Evolutionary conservation across 2,888 invertebrate genomes (phyloP).

Genomic region (Cryptus viduatorius): DNA sequence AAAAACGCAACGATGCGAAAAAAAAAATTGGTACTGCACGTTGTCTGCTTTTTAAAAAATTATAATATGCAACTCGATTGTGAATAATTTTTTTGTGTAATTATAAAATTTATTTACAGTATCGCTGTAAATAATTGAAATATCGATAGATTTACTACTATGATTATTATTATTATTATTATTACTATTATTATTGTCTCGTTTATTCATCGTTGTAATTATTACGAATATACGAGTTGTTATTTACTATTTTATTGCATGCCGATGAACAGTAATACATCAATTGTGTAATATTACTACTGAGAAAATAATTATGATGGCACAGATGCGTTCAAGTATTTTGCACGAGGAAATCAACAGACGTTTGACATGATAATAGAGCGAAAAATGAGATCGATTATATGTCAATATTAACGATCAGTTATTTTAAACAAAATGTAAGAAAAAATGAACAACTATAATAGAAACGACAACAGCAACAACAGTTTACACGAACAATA

Average conservation of each 20-base stretch:
- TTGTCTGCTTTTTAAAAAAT: slow-evolving; percentile 45
- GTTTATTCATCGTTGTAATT: slow-evolving; percentile 20
- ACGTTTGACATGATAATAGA: slow-evolving; percentile 83
- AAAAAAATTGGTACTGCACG: slow-evolving; percentile 46
- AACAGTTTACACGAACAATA: slow-evolving; percentile 55
- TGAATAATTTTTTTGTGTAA: slow-evolving; percentile 44
- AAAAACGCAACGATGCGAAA: slow-evolving; percentile 12
- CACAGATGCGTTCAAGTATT: slow-evolving; percentile 83
- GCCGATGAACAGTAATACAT: slow-evolving; percentile 63
- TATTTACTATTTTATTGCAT: slow-evolving; percentile 74
- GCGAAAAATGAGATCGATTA: slow-evolving; percentile 75
- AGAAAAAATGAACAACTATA: slow-evolving; percentile 55
- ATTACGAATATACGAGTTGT: slow-evolving; percentile 5
- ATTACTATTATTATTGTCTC: slow-evolving; percentile 8
- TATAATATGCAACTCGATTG: slow-evolving; percentile 20
- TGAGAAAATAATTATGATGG: slow-evolving; percentile 74
- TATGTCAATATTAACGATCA: slow-evolving; percentile 63
- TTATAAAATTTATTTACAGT: slow-evolving; percentile 22
- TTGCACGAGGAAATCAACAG: slow-evolving; percentile 81
- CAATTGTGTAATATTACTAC: slow-evolving; percentile 63
- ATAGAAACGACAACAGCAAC: slow-evolving; percentile 61
- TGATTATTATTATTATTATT: slow-evolving; percentile 59
- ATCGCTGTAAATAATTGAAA: slow-evolving; percentile 17
- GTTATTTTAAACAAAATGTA: slow-evolving; percentile 46
- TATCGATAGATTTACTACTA: slow-evolving; percentile 36